phyloP scores from a whole-genome alignment of 2,113 vertebrate genomes.

The Montifringilla adamsi region DNA sequence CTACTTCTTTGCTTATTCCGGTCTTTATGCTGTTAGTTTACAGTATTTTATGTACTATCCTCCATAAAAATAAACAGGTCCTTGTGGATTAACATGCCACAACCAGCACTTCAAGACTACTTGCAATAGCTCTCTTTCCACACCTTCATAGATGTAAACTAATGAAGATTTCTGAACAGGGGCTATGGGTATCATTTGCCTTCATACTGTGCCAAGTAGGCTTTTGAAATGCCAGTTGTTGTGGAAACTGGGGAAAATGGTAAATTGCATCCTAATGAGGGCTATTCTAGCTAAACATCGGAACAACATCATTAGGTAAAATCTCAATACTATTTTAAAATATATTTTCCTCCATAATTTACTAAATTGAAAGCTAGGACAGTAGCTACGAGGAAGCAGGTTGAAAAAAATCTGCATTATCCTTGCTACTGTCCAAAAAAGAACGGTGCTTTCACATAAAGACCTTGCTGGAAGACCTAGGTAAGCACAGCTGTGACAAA shows the following conservation, averaged over 20 bases:
- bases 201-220: background rate
- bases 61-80: background rate
- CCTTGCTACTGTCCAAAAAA: background rate
- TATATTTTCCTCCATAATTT: background rate
- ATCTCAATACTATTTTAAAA: background rate
- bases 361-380: background rate
- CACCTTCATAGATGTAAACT: slow-evolving; percentile 16
- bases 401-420: background rate
- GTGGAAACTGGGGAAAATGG: background rate
- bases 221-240: background rate
- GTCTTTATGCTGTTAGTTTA: background rate
- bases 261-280: background rate
- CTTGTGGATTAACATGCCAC: background rate
- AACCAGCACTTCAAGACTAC: background rate
- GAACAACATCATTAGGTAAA: background rate
- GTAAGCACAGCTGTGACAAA: background rate
- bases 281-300: background rate
- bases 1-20: background rate
- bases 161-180: background rate
- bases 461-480: background rate
- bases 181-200: background rate
- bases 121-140: background rate
- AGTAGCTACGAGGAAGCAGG: background rate
- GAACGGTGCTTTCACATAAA: background rate
- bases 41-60: background rate